Base-by-base conservation (phyloP, 2,888 invertebrate genomes). In the Cosmorhoe ocellata region DNA sequence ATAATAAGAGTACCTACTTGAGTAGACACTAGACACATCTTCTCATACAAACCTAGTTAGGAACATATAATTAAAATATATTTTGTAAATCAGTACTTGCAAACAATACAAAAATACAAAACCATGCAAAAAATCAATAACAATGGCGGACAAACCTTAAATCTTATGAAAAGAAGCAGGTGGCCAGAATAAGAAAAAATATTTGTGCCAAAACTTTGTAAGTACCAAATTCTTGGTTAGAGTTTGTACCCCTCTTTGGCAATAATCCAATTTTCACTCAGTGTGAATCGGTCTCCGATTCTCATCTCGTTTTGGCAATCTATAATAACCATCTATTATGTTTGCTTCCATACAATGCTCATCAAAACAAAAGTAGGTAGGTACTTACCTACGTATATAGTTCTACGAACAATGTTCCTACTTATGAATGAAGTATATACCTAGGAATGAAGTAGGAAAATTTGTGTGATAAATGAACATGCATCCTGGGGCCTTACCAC, bases 121-220 rank as follows among this genome's bases (percentile, higher is more conserved):
- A 37, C 31, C n/a, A 18, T 28, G 6, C 1, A 28, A 3, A 26
- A 36, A 14, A 3, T 36, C 7, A 8, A 18, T 10, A 33, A 46
- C 41, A 51, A 42, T 41, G 34, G 26, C 26, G 24, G 39, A 36
- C 12, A 52, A 40, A 52, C 12, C 27, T 55, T 52, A 52, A 34
- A 47, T 59, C 28, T 28, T 14, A n/a, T n/a, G 18, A 58, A 51
- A 67, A 65, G 71, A 64, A 74, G 66, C 78, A 82, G 77, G 79
- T 84, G 81, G 67, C 73, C 75, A 71, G 71, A 71, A 65, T 70
- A 71, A 71, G 71, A 74, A 73, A n/a, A 71, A 79, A 77, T 77
- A 80, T 76, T 79, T 79, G 83, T 82, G 85, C 86, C 88, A 87
- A 88, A 76, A 77, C 78, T 76, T 81, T 71, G 12, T 67, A 36